Percentiles rank a stretch among this genome's conserved stretches.
Evolutionary conservation across 2,888 invertebrate species (phyloP).

Genomic region (Griposia aprilina): DNA sequence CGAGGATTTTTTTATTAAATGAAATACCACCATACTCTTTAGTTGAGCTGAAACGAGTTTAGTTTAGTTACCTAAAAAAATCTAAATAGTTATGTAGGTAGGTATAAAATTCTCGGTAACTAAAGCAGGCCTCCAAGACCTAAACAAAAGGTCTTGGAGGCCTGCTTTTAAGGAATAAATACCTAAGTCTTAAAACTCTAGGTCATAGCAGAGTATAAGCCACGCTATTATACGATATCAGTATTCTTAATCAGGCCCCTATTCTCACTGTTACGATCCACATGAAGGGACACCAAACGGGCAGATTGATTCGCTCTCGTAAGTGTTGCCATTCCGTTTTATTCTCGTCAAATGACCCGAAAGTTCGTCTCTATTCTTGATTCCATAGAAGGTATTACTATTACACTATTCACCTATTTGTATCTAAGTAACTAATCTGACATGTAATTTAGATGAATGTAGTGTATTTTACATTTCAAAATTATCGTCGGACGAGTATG

Average conservation of each 20-base stretch:
- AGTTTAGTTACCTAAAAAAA: too few relatives aligned
- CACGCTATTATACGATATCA: not conserved
- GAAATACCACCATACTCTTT: too few relatives aligned
- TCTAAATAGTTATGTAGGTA: too few relatives aligned
- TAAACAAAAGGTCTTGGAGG: too few relatives aligned
- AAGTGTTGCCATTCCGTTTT: slow-evolving; percentile 20
- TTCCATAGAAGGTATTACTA: not conserved
- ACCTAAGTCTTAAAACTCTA: not conserved
- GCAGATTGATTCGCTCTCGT: slow-evolving; percentile 27
- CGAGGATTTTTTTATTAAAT: not conserved
- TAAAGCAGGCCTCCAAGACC: too few relatives aligned
- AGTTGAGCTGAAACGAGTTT: too few relatives aligned
- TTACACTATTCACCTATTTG: not conserved
- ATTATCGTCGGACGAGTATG: not conserved
- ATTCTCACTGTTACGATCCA: slow-evolving; percentile 20
- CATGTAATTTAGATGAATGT: too few relatives aligned
- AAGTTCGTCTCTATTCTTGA: slow-evolving; percentile 13
- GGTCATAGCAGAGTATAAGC: not conserved
- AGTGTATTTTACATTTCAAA: not conserved
- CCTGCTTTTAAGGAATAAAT: not conserved
- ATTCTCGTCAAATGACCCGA: slow-evolving; percentile 22
- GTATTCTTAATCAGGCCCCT: slow-evolving; percentile 23
- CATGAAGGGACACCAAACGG: slow-evolving; percentile 10
- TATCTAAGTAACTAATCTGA: not conserved
- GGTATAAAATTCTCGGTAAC: too few relatives aligned